Base-by-base conservation (phyloP, 1,140 invertebrate species). In the Ceratosolen solmsi region DNA sequence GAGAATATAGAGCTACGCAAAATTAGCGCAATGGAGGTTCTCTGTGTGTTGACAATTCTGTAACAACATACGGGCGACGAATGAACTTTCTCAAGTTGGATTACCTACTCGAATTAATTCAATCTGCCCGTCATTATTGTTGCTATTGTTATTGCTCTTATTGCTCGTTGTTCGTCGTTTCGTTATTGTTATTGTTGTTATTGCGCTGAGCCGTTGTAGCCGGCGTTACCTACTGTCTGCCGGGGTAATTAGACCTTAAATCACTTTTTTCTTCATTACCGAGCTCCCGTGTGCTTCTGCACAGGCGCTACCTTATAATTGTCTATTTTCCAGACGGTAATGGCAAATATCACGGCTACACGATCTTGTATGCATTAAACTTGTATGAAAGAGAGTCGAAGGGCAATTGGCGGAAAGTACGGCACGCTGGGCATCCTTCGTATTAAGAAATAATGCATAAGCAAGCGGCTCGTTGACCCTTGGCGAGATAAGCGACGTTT, bases 371-470 rank as follows among this genome's bases (percentile, higher is more conserved):
- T 25, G 13, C 36, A 68, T n/a, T 68, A 68, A 38, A 68, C 0
- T 68, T 38, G 17, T 9, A 68, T 33, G 11, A 36, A 36, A 20
- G 25, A 36, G 7, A 68, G 20, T 15, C n/a, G 33, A n/a, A 5
- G 11, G 60, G 0, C 33, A 65, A 36, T 27, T 20, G 20, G 30
- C 63, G 4, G 8, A 17, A 38, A 68, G 7, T n/a, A 8, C 17
- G 27, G 25, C 36, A 46, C 58, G 65, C 5, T 54, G 3, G 2
- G 71, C 49, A 41, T 51, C 63, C 65, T 54, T 56, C 25, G 83
- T 71, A 13, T 68, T 78, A 8, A 75, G 82, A 85, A 89, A 88
- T 88, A 87, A 89, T 89, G 86, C 83, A 89, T 88, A 88, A 88
- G 83, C 79, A 82, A 84, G 81, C 75, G 84, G 84, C 84, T 82